These are phyloP conservation scores for Apeira syringaria DNA, from an alignment of 2,888 invertebrate species.

Conservation along the genomic window DNA sequence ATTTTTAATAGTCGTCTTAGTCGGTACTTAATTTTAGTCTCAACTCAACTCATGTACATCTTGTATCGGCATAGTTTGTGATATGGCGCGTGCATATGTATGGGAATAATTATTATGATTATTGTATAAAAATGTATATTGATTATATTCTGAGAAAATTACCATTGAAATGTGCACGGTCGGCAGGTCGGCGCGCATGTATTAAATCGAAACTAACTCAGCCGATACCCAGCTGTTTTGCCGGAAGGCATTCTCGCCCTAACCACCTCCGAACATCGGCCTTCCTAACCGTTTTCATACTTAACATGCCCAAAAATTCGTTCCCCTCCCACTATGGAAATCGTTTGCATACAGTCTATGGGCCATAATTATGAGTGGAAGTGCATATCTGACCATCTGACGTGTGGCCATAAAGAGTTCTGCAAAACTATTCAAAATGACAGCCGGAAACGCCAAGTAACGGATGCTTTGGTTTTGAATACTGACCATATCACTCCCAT, in stretches of 20 bases:
- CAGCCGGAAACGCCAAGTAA: constrained; percentile 18
- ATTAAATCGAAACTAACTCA: background rate
- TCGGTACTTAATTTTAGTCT: too few species aligned
- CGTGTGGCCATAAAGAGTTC: constrained; percentile 32
- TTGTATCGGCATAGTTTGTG: too few species aligned
- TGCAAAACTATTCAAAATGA: constrained; percentile 12
- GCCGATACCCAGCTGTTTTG: background rate
- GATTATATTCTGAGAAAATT: too few species aligned
- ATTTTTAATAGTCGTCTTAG: too few species aligned
- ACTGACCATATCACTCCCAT: too few species aligned
- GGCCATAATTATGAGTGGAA: constrained; percentile 40
- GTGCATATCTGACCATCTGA: constrained; percentile 46
- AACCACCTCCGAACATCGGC: constrained; percentile 6
- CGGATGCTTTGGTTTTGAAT: constrained; percentile 16
- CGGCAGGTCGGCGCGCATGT: too few species aligned
- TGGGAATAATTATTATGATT: too few species aligned
- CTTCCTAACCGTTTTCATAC: constrained; percentile 15
- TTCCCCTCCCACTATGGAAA: constrained; percentile 20
- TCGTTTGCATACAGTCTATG: constrained; percentile 36
- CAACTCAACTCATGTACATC: too few species aligned
- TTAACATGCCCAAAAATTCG: constrained; percentile 17
- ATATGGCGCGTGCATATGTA: too few species aligned
- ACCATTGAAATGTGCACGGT: too few species aligned
- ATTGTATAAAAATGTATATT: too few species aligned
- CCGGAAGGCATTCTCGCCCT: background rate